Base-by-base conservation (phyloP, 2,797 vertebrate genomes). In the Micromesistius poutassou region DNA sequence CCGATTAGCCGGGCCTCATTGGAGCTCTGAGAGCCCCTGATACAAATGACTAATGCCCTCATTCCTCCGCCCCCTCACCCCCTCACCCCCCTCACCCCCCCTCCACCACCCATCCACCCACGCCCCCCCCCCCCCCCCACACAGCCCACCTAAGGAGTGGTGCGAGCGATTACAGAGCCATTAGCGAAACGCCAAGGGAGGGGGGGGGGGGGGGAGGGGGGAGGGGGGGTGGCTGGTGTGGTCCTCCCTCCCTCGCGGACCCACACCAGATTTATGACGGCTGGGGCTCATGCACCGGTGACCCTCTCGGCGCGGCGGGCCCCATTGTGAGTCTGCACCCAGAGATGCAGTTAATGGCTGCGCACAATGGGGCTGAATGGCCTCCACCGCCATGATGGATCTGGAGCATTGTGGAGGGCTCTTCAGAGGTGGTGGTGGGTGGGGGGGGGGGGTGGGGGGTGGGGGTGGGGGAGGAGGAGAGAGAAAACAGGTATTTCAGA, bases 201-300 rank as follows among this genome's bases (percentile, higher is more conserved):
- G 80, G 35, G 35, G 31, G 31, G 4, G 31, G 4, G 31, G 31
- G 31, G 89, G 89, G 90, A 85, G 85, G 80, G 35, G 35, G 31
- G 31, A 31, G 31, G 4, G 31, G 31, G 31, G n/a, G n/a, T n/a
- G n/a, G n/a, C n/a, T n/a, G n/a, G n/a, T n/a, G n/a, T n/a, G n/a
- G n/a, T n/a, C n/a, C n/a, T n/a, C n/a, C n/a, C n/a, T n/a, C n/a
- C n/a, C n/a, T n/a, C n/a, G 80, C 75, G 82, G 86, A 87, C 87
- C 79, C 81, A n/a, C 85, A 78, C 72, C 86, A 91, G 91, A 94
- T 94, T 93, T 91, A 93, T 90, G 90, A 89, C 73, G 85, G 87
- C 72, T 72, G 85, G 77, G 85, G 78, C 86, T 87, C 84, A 92
- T 76, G 87, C 92, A 89, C 88, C 87, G 81, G 80, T 90, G 91